phyloP scores from a whole-genome alignment of 2,113 vertebrate species.

The Gopherus evgoodei region DNA sequence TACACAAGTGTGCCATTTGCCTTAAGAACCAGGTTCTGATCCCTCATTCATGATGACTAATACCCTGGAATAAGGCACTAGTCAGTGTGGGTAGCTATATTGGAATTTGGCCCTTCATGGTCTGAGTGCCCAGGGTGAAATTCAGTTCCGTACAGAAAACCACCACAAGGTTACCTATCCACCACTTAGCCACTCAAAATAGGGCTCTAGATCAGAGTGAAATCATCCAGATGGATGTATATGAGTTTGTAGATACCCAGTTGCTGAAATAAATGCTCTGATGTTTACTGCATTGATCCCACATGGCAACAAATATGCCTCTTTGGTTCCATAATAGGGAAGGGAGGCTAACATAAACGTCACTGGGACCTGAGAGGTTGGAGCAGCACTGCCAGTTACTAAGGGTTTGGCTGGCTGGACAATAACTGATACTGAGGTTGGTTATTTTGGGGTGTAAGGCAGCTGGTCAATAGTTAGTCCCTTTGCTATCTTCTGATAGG shows the following conservation, averaged over 20 bases:
- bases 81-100: background rate
- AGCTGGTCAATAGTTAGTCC: background rate
- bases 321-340: background rate
- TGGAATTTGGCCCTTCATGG: background rate
- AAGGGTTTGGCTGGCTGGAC: background rate
- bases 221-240: background rate
- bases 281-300: background rate
- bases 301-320: accelerated
- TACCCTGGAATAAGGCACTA: background rate
- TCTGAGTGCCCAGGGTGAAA: background rate
- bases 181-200: background rate
- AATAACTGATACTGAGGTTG: background rate
- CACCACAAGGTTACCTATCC: background rate
- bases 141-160: background rate
- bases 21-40: background rate
- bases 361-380: background rate
- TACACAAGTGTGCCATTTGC: background rate
- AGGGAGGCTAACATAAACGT: background rate
- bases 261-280: background rate
- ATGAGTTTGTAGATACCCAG: background rate
- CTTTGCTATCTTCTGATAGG: background rate
- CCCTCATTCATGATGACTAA: background rate
- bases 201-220: background rate
- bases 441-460: background rate
- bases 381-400: background rate